These are phyloP conservation scores for Monoplex corrugatus DNA, from an alignment of 2,888 invertebrate genomes.

Conservation along the genomic window DNA sequence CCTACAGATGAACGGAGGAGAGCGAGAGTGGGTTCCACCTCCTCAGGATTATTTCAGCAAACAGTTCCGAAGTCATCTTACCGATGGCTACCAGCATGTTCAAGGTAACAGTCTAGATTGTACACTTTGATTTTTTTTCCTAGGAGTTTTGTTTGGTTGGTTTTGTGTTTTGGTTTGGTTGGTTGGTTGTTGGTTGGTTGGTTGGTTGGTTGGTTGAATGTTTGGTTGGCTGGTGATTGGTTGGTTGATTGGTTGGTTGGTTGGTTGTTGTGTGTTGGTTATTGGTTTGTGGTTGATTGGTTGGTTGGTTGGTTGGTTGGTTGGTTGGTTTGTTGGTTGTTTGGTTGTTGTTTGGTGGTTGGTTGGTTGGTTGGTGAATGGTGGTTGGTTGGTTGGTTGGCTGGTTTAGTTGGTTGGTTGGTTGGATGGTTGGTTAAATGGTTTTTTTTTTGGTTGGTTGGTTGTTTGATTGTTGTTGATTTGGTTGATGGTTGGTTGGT, in stretches of 20 bases:
- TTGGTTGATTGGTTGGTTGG: no score
- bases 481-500: background rate
- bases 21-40: slow-evolving; percentile 46
- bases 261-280: no score
- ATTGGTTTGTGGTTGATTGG: no score
- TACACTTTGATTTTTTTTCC: background rate
- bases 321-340: no score
- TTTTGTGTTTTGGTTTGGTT: background rate
- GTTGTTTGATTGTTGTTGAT: background rate
- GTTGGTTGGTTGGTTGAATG: no score
- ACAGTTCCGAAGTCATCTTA: slow-evolving; percentile 50
- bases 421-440: no score
- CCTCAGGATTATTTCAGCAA: slow-evolving; percentile 51
- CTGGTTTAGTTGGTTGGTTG: no score
- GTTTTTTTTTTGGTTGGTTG: slow-evolving; percentile 18
- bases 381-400: no score
- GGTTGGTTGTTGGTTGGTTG: background rate
- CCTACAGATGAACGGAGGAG: slow-evolving; percentile 39
- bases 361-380: no score
- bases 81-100: slow-evolving; percentile 55
- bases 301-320: no score
- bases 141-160: background rate
- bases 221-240: no score
- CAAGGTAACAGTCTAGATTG: slow-evolving; percentile 43
- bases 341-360: no score